Conservation (phyloP, 1,140 invertebrate species). For the Paraescarpia echinospica region DNA sequence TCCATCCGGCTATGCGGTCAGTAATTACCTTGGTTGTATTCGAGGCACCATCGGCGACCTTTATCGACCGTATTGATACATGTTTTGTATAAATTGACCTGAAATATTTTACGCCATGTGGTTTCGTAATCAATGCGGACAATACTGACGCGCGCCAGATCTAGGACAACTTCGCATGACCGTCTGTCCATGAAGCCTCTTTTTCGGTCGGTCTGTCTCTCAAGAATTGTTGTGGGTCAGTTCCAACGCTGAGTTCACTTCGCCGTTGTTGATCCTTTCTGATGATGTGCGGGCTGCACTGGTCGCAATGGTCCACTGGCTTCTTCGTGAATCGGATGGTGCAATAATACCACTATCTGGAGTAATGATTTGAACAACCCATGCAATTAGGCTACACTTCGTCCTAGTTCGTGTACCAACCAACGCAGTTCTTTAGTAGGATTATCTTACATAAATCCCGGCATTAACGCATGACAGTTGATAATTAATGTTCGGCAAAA, state of each 20-base stretch:
- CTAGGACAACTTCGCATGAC: neutral
- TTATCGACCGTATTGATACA: neutral
- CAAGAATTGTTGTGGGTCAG: neutral
- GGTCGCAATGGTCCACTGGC: neutral
- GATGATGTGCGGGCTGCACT: too few relatives aligned
- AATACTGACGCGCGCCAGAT: neutral
- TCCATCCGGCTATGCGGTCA: neutral
- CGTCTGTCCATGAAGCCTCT: too few relatives aligned
- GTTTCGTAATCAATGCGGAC: neutral
- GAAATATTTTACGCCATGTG: neutral
- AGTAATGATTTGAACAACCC: too few relatives aligned
- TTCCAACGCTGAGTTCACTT: neutral
- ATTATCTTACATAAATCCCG: too few relatives aligned
- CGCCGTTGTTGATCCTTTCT: neutral
- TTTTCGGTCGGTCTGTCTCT: too few relatives aligned
- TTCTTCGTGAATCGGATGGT: neutral
- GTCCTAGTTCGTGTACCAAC: too few relatives aligned
- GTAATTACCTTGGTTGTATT: neutral
- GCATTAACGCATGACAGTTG: too few relatives aligned
- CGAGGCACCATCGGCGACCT: neutral
- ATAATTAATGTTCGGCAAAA: too few relatives aligned
- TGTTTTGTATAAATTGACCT: neutral
- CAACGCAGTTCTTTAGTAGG: too few relatives aligned
- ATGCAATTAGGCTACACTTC: too few relatives aligned
- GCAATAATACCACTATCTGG: too few relatives aligned